phyloP scores from a whole-genome alignment of 2,113 vertebrate species.

The Heterochromis multidens region DNA sequence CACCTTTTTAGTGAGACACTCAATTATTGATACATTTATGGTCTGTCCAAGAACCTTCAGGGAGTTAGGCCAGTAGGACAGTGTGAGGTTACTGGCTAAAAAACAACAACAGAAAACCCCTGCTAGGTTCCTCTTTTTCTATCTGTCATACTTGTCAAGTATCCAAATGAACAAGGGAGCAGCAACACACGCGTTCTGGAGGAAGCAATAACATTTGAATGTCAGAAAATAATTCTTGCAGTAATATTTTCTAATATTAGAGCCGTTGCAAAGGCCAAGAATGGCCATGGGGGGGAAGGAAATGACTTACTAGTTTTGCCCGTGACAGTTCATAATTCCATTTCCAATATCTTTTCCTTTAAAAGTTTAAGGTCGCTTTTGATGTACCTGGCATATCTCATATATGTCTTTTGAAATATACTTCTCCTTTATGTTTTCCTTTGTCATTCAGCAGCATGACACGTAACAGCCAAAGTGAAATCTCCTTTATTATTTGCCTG shows the following conservation, averaged over 20 bases:
- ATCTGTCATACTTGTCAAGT: constrained; percentile 19
- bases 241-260: constrained; percentile 75
- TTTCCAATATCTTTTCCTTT: constrained; percentile 67
- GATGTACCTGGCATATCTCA: constrained; percentile 48
- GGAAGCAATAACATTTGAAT: constrained; percentile 71
- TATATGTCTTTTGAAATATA: constrained; percentile 47
- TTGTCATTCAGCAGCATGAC: constrained; percentile 38
- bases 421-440: constrained; percentile 9
- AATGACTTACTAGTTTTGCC: constrained; percentile 56
- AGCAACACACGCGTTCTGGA: constrained; percentile 1
- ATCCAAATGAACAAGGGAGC: constrained; percentile 33
- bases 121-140: not conserved
- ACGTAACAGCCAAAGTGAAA: constrained; percentile 57
- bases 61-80: constrained; percentile 15
- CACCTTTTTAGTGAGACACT: constrained; percentile 47
- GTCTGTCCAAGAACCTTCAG: constrained; percentile 26
- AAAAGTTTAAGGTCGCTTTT: constrained; percentile 69
- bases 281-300: constrained; percentile 54
- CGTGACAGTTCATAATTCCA: constrained; percentile 68
- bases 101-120: not conserved
- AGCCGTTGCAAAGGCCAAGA: constrained; percentile 61
- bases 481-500: constrained; percentile 51
- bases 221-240: constrained; percentile 74
- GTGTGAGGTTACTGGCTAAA: not conserved
- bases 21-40: constrained; percentile 68